Base-by-base conservation (phyloP, 2,113 vertebrate genomes). In the Myrmophylax atrothorax region DNA sequence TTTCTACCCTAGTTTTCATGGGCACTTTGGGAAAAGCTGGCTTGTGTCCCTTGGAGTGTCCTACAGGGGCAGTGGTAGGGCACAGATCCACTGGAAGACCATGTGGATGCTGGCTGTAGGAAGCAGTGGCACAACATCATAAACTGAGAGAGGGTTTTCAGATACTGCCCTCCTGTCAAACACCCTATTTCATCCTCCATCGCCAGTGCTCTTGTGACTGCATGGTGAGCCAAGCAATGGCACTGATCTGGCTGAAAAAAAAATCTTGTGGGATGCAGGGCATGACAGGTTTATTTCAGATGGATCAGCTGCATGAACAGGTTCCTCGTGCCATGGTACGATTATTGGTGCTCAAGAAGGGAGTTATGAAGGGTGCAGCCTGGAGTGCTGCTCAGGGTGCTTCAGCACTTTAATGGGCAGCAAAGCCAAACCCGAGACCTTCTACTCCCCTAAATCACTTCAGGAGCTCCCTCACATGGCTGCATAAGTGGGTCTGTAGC, bases 321-420 rank as follows among this genome's bases (percentile, higher is more conserved):
- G 31, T n/a, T 84, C 5, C 8, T 11, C n/a, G n/a, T 73, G 28
- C 38, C 0, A 0, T 44, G n/a, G 4, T 28, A 9, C 17, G 19
- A 64, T 24, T 6, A 18, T 33, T 6, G 14, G n/a, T 58, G 28
- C 10, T 16, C 35, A 49, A 47, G 29, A 7, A 56, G 33, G 1
- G 18, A 10, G 5, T 18, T 5, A 19, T 0, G 1, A 76, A 42
- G 18, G 7, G 9, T 55, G 13, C 1, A 2, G 14, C 6, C 47
- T 59, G 38, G 6, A 24, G 16, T 80, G 62, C 38, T 42, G 26
- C 23, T 84, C 38, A 44, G 62, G 23, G 33, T 76, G 11, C 22
- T 94, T 75, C 53, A 68, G 69, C 19, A 29, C 18, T 33, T 33
- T 33, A 12, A 13, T 42, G 44, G 24, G 4, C 35, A 77, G 29